These are phyloP conservation scores for Ormyrus labotus DNA, from an alignment of 2,888 invertebrate species.

Conservation along the genomic window DNA sequence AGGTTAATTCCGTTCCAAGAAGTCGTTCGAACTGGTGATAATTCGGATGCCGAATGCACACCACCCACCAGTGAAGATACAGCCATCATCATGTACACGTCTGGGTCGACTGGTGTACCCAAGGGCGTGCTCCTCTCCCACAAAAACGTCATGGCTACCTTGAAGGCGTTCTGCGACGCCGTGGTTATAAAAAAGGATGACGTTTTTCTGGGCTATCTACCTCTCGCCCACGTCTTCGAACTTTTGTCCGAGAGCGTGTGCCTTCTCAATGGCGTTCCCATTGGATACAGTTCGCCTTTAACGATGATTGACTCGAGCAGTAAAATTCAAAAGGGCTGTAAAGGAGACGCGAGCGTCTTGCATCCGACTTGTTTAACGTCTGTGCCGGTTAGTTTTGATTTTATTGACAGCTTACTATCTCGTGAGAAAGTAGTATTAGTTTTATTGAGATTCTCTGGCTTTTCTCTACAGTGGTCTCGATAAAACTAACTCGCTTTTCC, in stretches of 20 bases:
- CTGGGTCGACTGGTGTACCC: constrained; percentile 96
- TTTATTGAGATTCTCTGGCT: not conserved
- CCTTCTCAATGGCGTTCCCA: constrained; percentile 89
- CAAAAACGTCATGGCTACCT: constrained; percentile 87
- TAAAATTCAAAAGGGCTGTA: constrained; percentile 96
- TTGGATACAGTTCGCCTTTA: constrained; percentile 97
- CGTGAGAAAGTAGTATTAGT: too few species aligned
- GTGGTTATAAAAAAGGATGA: constrained; percentile 85
- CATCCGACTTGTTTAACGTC: constrained; percentile 96
- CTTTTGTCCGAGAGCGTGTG: constrained; percentile 93
- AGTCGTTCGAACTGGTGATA: constrained; percentile 79
- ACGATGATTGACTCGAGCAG: constrained; percentile 95
- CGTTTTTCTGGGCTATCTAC: constrained; percentile 95
- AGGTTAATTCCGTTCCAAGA: constrained; percentile 86
- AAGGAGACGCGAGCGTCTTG: constrained; percentile 94
- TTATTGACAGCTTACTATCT: not conserved
- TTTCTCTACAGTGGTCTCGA: too few species aligned
- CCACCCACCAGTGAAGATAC: constrained; percentile 86
- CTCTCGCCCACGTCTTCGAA: constrained; percentile 97
- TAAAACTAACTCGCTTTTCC: not conserved
- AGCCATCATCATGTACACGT: constrained; percentile 99
- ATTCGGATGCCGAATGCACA: constrained; percentile 68
- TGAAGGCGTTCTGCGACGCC: constrained; percentile 88
- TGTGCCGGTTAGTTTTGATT: constrained; percentile 86
- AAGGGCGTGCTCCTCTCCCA: constrained; percentile 93